Evolutionary conservation across 2,797 vertebrate genomes (phyloP).

Genomic region (Peromyscus aztecus): DNA sequence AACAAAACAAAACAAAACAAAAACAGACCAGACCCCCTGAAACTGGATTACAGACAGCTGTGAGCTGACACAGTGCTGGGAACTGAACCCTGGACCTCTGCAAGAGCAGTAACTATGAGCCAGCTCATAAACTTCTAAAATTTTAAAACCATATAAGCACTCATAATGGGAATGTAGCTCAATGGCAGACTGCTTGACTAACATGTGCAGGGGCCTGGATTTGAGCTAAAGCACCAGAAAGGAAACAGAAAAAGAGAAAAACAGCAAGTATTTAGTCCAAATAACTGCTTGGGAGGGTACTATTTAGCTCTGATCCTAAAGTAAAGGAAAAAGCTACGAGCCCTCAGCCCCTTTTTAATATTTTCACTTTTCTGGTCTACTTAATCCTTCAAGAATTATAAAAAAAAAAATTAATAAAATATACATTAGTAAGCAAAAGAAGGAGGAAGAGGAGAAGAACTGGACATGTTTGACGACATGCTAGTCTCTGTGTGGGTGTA

Average conservation of each 20-base stretch:
- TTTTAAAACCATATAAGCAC: background rate
- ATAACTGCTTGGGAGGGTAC: background rate
- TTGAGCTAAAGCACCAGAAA: background rate
- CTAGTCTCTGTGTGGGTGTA: constrained; percentile 19
- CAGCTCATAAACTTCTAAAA: background rate
- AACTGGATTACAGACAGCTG: background rate
- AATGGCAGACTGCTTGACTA: background rate
- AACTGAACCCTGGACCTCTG: background rate
- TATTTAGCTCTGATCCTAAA: background rate
- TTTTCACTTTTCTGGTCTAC: constrained; percentile 26
- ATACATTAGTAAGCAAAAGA: background rate
- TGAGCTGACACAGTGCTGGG: background rate
- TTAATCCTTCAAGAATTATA: constrained; percentile 58
- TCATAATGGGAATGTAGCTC: background rate
- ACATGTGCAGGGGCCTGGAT: background rate
- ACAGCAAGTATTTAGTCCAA: background rate
- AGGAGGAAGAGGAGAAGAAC: background rate
- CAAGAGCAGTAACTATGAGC: background rate
- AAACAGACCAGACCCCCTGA: background rate
- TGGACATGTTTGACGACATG: constrained; percentile 14
- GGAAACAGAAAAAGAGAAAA: background rate
- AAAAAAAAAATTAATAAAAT: constrained; percentile 32
- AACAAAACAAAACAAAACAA: background rate
- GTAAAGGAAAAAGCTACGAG: constrained; percentile 4
- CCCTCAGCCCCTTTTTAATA: background rate